A percentile compares a stretch with the other conserved stretches of the same genome.
Evolutionary conservation across 2,888 invertebrate genomes (phyloP).

Genomic region (Luperina nickerlii): DNA sequence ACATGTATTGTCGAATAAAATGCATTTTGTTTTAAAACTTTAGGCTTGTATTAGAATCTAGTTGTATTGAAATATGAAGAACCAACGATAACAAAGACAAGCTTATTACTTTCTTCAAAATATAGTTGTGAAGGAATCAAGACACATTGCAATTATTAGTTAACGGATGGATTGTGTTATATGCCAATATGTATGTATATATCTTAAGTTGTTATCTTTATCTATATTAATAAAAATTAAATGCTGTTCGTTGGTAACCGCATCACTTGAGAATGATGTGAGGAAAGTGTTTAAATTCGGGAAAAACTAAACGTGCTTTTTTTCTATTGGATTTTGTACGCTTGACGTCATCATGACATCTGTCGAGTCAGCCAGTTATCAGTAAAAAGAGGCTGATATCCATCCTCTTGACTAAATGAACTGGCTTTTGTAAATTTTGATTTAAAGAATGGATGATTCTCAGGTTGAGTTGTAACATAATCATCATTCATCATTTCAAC

Average conservation of each 20-base stretch:
- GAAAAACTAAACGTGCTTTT: neutral
- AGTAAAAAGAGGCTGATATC: neutral
- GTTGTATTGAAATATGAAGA: neutral
- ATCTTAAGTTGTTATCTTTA: neutral
- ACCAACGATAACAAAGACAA: neutral
- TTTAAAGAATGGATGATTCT: neutral
- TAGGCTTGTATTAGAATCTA: neutral
- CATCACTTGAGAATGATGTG: too few relatives aligned
- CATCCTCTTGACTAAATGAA: neutral
- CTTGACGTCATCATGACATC: neutral
- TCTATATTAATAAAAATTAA: too few relatives aligned
- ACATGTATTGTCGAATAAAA: slow-evolving; percentile 19
- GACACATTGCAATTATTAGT: neutral
- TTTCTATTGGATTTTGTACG: neutral
- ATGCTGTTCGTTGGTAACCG: too few relatives aligned
- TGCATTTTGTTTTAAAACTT: slow-evolving; percentile 22
- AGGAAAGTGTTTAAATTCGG: neutral
- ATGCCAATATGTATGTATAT: neutral
- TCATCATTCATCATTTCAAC: neutral
- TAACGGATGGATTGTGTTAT: neutral
- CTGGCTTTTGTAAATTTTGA: neutral
- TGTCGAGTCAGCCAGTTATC: too few relatives aligned
- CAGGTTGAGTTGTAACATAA: neutral
- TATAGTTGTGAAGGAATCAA: neutral
- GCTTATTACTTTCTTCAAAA: neutral